Base-by-base conservation (phyloP, 2,888 invertebrate species). In the Tetragonisca angustula region DNA sequence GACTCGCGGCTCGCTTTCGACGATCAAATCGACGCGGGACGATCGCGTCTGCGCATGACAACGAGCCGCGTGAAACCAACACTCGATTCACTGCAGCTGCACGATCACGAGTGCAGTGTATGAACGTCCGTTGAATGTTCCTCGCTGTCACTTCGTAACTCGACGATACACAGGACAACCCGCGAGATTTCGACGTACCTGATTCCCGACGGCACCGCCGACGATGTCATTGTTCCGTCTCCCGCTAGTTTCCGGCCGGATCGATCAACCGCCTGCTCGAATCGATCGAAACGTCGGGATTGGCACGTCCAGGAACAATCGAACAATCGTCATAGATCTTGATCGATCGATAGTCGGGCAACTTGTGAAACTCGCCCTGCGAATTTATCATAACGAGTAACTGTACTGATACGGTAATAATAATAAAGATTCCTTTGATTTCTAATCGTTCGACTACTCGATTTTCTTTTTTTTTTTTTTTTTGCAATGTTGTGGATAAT, bases 221-320 rank as follows among this genome's bases (percentile, higher is more conserved):
- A 36, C 36, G 43, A 36, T 81, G 61, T 80, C 81, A 80, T 81
- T n/a, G 62, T 81, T 56, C 19, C 67, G 52, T 49, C 62, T 9
- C 72, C 9, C 43, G n/a, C 13, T 4, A 11, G n/a, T 61, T 27
- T 17, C 4, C 21, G 15, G 27, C 54, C 9, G 11, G 19, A 32
- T 32, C 43, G 17, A 52, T 43, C 17, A 24, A 62, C 15, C 13
- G 24, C 6, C 19, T 19, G 1, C 49, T 36, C n/a, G 24, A 32
- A 32, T 59, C n/a, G 67, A 61, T 75, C 24, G 9, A 68, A 27
- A 64, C 19, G 2, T 68, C 43, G 4, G 27, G 19, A 24, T 62
- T 27, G 27, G 56, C 54, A 54, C 19, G 19, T 54, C 36, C 32
- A 54, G 43, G 43, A 43, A 43, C 9, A 43, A 24, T 36, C 6